These are phyloP conservation scores for Himalopsyche kuldschensis DNA, from an alignment of 2,888 invertebrate species.

Conservation along the genomic window DNA sequence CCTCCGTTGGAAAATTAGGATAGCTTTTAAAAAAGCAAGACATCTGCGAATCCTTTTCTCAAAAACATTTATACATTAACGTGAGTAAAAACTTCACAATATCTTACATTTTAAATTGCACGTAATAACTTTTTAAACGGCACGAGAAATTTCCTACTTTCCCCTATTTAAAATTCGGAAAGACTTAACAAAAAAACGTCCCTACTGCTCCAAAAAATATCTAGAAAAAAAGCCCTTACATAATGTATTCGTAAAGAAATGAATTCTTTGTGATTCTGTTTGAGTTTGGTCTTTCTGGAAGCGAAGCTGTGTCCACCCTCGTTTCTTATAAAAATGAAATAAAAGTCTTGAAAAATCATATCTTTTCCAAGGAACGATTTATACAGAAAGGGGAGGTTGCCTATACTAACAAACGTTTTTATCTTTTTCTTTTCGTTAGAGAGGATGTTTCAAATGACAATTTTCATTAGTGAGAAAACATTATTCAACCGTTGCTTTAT, in stretches of 20 bases:
- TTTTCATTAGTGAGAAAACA: not conserved
- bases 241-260: not conserved
- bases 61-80: constrained; percentile 35
- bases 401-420: constrained; percentile 27
- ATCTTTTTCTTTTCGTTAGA: constrained; percentile 19
- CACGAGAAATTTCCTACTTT: constrained; percentile 34
- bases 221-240: not conserved
- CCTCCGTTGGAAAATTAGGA: constrained; percentile 34
- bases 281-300: not conserved
- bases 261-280: not conserved
- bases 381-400: constrained; percentile 28
- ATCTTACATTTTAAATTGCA: constrained; percentile 39
- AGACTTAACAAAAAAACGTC: not conserved
- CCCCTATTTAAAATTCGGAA: constrained; percentile 6
- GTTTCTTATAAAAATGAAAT: constrained; percentile 38
- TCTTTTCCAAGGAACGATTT: constrained; percentile 38
- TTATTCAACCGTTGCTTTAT: not conserved
- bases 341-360: constrained; percentile 40
- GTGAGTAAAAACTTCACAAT: constrained; percentile 36
- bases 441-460: constrained; percentile 26
- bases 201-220: not conserved
- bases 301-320: not conserved
- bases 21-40: constrained; percentile 26
- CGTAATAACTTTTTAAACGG: constrained; percentile 40
- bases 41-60: constrained; percentile 27